Conservation (phyloP, 2,888 invertebrate species). For the Notocelia uddmanniana region DNA sequence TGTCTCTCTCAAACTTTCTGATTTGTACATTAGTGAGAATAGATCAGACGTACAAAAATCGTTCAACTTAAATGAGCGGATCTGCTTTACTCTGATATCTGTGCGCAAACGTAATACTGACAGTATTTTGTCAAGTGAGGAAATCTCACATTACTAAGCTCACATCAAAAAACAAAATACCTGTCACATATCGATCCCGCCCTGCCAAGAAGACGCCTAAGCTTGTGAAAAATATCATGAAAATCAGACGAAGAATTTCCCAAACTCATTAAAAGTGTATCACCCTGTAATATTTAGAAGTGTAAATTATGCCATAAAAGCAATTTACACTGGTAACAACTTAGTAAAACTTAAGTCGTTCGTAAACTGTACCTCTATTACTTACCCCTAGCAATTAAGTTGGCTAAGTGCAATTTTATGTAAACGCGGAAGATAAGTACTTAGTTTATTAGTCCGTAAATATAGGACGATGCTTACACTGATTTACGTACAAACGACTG, state of each 20-base stretch:
- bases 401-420: constrained; percentile 43
- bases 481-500: neutral
- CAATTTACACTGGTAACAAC: constrained; percentile 25
- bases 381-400: constrained; percentile 28
- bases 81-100: too few relatives aligned
- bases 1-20: too few relatives aligned
- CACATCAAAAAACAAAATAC: too few relatives aligned
- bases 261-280: neutral
- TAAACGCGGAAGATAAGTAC: constrained; percentile 38
- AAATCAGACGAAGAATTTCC: neutral
- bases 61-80: too few relatives aligned
- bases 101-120: too few relatives aligned
- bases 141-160: too few relatives aligned
- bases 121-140: too few relatives aligned
- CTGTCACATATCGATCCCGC: too few relatives aligned
- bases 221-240: neutral
- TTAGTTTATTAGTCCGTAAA: constrained; percentile 31
- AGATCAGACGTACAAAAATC: too few relatives aligned
- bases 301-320: constrained; percentile 26
- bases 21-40: too few relatives aligned
- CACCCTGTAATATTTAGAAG: neutral
- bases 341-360: constrained; percentile 33
- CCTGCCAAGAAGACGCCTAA: too few relatives aligned
- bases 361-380: constrained; percentile 24
- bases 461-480: constrained; percentile 13